These are phyloP conservation scores for Cyprinodon tularosa DNA, from an alignment of 2,113 vertebrate genomes.

Conservation along the genomic window DNA sequence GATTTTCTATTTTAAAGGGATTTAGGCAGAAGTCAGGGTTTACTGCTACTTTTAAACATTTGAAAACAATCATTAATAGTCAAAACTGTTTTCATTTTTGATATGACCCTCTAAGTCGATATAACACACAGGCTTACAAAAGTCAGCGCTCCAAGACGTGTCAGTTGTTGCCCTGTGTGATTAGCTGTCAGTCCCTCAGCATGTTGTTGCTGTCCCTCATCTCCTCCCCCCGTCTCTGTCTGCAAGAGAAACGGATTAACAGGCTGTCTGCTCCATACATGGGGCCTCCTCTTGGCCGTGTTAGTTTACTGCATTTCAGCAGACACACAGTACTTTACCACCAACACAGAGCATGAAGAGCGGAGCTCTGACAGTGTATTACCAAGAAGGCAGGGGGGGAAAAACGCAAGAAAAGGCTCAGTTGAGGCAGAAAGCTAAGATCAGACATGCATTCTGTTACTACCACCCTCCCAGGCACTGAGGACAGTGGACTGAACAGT, in stretches of 20 bases:
- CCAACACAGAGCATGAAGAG: conserved; percentile 30
- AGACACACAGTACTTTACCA: not conserved
- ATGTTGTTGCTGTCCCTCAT: conserved; percentile 33
- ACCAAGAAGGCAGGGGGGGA: conserved; percentile 17
- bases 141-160: conserved; percentile 23
- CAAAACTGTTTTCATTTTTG: no score
- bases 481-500: conserved; percentile 12
- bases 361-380: conserved; percentile 40
- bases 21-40: no score
- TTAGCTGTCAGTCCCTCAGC: conserved; percentile 55
- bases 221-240: conserved; percentile 39
- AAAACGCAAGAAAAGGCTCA: conserved; percentile 11
- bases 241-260: conserved; percentile 62
- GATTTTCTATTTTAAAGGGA: no score
- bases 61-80: no score
- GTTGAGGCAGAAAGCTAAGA: conserved; percentile 49
- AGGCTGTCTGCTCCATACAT: conserved; percentile 57
- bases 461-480: conserved; percentile 24
- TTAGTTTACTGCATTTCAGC: conserved; percentile 43
- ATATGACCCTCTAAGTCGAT: not conserved
- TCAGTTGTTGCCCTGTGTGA: conserved; percentile 44
- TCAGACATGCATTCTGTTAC: conserved; percentile 23
- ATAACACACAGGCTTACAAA: conserved; percentile 29
- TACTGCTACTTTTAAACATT: no score
- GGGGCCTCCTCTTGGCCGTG: conserved; percentile 36